Percentiles rank a stretch among this genome's conserved stretches.
phyloP scores from a whole-genome alignment of 1,140 invertebrate genomes.

The Zaprionus camerounensis region DNA sequence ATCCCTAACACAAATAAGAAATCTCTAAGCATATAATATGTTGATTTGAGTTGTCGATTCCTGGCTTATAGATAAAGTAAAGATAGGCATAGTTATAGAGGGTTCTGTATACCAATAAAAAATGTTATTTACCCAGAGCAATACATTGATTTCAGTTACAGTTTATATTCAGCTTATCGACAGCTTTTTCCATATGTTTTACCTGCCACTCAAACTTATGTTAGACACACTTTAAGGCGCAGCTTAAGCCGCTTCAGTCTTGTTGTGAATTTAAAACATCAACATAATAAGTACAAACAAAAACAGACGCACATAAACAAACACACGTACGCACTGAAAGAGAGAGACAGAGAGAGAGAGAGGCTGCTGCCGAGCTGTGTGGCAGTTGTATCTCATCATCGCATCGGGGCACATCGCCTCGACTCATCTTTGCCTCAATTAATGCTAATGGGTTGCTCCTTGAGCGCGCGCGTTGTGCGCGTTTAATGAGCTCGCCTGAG shows the following conservation, averaged over 20 bases:
- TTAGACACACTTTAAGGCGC: slow-evolving; percentile 25
- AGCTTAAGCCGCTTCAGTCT: slow-evolving; percentile 31
- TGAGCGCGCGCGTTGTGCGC: slow-evolving; percentile 19
- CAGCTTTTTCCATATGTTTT: not conserved
- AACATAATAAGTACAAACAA: slow-evolving; percentile 6
- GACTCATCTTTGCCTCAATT: slow-evolving; percentile 59
- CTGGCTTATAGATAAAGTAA: no score
- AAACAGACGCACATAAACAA: not conserved
- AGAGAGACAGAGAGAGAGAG: no score
- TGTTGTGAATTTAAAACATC: slow-evolving; percentile 24
- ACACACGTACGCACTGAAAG: not conserved
- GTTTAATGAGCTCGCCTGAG: slow-evolving; percentile 46
- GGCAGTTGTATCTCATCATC: slow-evolving; percentile 17
- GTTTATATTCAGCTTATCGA: not conserved
- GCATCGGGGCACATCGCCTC: not conserved
- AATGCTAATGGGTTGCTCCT: slow-evolving; percentile 53
- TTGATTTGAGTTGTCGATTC: no score
- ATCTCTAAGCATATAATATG: no score
- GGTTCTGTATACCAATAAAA: not conserved
- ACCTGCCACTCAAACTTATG: not conserved
- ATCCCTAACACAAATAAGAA: no score
- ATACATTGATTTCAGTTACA: not conserved
- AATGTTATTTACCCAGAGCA: not conserved
- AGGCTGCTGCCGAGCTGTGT: not conserved
- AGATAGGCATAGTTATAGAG: not conserved